Conservation (phyloP, 2,888 invertebrate genomes). For the Willowsia nigromaculata region DNA sequence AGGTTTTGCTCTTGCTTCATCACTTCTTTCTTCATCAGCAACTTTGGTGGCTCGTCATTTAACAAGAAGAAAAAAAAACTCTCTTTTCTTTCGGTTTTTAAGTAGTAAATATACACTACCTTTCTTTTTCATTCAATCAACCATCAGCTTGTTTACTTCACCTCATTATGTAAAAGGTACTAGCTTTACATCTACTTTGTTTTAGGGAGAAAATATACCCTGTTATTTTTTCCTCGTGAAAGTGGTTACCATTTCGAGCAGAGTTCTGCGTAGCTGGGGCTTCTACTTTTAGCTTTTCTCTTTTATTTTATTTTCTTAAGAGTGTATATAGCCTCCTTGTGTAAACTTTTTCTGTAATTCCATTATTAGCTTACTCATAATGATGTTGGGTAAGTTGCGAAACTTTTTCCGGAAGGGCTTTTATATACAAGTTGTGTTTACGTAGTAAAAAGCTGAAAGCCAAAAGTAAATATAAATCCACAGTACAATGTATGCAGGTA, state of each 20-base stretch:
- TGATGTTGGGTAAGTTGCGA: constrained; percentile 48
- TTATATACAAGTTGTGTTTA: not conserved
- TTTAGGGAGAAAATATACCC: not conserved
- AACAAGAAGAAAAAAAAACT: not conserved
- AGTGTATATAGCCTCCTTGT: constrained; percentile 20
- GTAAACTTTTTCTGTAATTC: constrained; percentile 44
- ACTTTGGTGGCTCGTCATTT: constrained; percentile 1
- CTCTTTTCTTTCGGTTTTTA: not conserved
- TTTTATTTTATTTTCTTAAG: constrained; percentile 46
- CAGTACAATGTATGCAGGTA: not conserved
- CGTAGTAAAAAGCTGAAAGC: not conserved
- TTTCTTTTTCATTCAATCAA: constrained; percentile 9
- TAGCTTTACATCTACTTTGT: not conserved
- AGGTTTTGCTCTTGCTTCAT: constrained; percentile 2
- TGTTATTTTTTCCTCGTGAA: too few relatives aligned
- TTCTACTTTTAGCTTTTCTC: not conserved
- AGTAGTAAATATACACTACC: not conserved
- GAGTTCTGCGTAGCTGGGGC: too few relatives aligned
- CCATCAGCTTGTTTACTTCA: constrained; percentile 4
- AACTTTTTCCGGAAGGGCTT: constrained; percentile 29
- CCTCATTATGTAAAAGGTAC: constrained; percentile 10
- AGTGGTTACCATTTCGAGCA: not conserved
- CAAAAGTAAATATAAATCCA: not conserved
- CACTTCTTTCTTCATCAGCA: constrained; percentile 32
- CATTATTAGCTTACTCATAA: constrained; percentile 48